phyloP scores from a whole-genome alignment of 2,113 vertebrate species.

The Piprites chloris region DNA sequence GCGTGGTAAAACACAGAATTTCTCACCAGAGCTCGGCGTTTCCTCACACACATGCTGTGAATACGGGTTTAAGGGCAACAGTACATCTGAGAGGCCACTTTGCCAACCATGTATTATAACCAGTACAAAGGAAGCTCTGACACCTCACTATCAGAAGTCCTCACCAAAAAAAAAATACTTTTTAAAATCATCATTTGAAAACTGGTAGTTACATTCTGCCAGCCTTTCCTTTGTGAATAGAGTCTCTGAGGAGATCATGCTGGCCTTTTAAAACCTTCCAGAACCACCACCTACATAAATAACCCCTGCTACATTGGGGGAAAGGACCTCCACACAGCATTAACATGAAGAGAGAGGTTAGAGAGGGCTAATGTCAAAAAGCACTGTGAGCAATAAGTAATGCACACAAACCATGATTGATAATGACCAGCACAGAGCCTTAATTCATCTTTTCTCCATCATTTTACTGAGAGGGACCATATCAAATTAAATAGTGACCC shows the following conservation, averaged over 20 bases:
- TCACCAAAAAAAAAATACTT: background rate
- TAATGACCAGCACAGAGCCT: constrained; percentile 70
- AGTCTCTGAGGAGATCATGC: constrained; percentile 27
- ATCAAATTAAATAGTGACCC: constrained; percentile 74
- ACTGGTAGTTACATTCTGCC: background rate
- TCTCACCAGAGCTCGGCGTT: fast-evolving
- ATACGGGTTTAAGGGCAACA: background rate
- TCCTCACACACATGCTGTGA: background rate
- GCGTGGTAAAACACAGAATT: background rate
- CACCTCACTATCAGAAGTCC: background rate
- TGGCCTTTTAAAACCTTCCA: constrained; percentile 77
- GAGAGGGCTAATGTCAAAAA: constrained; percentile 77
- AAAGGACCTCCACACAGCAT: constrained; percentile 55
- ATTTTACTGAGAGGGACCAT: constrained; percentile 64
- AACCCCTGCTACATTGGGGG: constrained; percentile 56
- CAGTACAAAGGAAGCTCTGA: background rate
- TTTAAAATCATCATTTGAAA: background rate
- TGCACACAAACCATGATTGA: constrained; percentile 84
- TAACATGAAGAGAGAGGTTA: constrained; percentile 59
- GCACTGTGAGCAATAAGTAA: constrained; percentile 83
- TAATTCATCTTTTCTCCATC: constrained; percentile 83
- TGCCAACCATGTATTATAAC: background rate
- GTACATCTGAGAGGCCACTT: background rate
- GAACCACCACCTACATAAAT: constrained; percentile 77
- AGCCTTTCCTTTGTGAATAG: constrained; percentile 27